These are phyloP conservation scores for Zeus faber DNA, from an alignment of 2,113 vertebrate species.

Conservation along the genomic window DNA sequence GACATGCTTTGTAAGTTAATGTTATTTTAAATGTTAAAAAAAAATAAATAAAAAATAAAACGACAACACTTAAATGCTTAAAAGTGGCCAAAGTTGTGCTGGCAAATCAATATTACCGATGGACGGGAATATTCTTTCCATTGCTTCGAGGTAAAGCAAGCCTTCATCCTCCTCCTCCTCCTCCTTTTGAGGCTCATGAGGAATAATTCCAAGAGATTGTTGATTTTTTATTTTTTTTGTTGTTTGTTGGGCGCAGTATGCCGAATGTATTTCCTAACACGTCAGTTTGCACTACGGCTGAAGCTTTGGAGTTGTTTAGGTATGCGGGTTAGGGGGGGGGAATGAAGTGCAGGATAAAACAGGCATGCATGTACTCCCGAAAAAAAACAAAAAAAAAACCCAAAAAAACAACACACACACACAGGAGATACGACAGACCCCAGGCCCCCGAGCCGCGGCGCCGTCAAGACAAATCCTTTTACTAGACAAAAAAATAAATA, in stretches of 20 bases:
- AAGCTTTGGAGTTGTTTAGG: conserved; percentile 43
- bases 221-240: background rate
- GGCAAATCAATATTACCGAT: conserved; percentile 40
- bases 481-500: too few relatives aligned
- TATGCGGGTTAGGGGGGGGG: conserved; percentile 5
- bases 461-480: too few relatives aligned
- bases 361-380: too few relatives aligned
- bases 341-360: too few relatives aligned
- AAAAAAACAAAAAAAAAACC: too few relatives aligned
- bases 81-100: conserved; percentile 46
- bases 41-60: too few relatives aligned
- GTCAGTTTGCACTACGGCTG: conserved; percentile 63
- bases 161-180: conserved; percentile 11
- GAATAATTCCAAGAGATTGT: background rate
- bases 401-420: too few relatives aligned
- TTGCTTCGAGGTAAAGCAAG: conserved; percentile 21
- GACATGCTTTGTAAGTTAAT: conserved; percentile 49
- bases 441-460: too few relatives aligned
- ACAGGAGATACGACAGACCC: too few relatives aligned
- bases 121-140: conserved; percentile 13
- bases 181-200: conserved; percentile 14
- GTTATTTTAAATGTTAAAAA: conserved; percentile 41
- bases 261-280: conserved; percentile 51
- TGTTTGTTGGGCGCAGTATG: conserved; percentile 22
- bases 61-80: conserved; percentile 20